Percentiles rank a stretch among this genome's conserved stretches.
Evolutionary conservation across 1,140 invertebrate genomes (phyloP).

Genomic region (Solen grandis): DNA sequence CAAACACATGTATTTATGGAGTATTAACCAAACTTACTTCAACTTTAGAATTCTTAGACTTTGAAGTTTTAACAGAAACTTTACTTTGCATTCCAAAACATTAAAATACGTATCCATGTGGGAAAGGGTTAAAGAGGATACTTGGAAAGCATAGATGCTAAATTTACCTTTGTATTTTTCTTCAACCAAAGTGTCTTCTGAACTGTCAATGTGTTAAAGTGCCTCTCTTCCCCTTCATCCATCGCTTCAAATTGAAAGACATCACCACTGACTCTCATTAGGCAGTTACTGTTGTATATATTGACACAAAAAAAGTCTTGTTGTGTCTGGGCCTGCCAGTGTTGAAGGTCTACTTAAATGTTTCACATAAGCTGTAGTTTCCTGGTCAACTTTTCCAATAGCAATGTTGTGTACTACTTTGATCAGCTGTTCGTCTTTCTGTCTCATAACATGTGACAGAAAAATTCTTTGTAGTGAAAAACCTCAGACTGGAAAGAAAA

Average conservation of each 20-base stretch:
- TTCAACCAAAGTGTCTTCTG: constrained; percentile 46
- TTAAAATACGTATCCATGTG: too few relatives aligned
- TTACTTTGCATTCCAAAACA: too few relatives aligned
- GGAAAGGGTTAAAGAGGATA: constrained; percentile 5
- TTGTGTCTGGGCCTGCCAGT: not conserved
- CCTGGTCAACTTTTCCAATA: constrained; percentile 1
- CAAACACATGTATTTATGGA: too few relatives aligned
- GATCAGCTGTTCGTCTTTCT: constrained; percentile 12
- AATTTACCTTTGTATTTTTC: constrained; percentile 36
- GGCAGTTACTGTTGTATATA: constrained; percentile 24
- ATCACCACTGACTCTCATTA: constrained; percentile 14
- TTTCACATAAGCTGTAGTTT: constrained; percentile 3
- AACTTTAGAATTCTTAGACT: too few relatives aligned
- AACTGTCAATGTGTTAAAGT: not conserved
- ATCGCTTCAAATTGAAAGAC: constrained; percentile 3
- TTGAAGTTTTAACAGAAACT: too few relatives aligned
- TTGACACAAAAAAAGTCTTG: constrained; percentile 13
- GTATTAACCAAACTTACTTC: too few relatives aligned
- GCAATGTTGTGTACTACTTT: constrained; percentile 14
- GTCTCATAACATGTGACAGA: constrained; percentile 13
- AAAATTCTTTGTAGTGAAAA: constrained; percentile 23
- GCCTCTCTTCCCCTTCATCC: constrained; percentile 3
- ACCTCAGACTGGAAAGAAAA: constrained; percentile 31
- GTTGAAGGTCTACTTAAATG: constrained; percentile 11
- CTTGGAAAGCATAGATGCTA: not conserved